Evolutionary conservation across 2,888 invertebrate species (phyloP), one percentile per base, ranked within the genome.

Genomic region (Dynastes grantii): DNA sequence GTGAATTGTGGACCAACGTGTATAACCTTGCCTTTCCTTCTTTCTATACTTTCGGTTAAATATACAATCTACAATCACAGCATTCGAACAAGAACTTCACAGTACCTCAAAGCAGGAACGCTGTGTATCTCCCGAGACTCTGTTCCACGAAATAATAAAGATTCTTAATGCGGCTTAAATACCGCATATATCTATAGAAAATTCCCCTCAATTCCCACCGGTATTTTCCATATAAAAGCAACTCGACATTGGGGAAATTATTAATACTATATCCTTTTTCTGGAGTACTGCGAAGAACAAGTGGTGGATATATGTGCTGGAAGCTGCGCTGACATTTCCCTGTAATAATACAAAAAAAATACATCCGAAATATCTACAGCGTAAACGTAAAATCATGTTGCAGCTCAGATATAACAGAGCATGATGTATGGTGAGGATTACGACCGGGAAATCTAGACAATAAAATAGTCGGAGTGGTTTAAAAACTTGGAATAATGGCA

Each of bases 351-450:
- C 45, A 67, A 22, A 49, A 67, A 67, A 67, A 45, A 45, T 45
- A 45, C 4, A 67, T 67, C 16, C n/a, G 22, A 32, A 37, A 32
- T 53, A 67, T 22, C 45, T 32, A 22, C 53, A 45, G 63, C 27
- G 65, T 65, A 67, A 76, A 53, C 55, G 76, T 65, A 76, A 65
- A 76, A 65, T 65, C 76, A 53, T 76, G 76, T 76, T 32, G 22
- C 67, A 11, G 55, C 27, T 55, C 55, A 51, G 65, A 55, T 53
- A 76, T 76, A 76, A 65, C 51, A 13, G 64, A 76, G 76, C 67
- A 67, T 76, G 76, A 76, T 76, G 76, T 67, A 76, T 76, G 65
- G 76, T 55, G 13, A 65, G 67, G 76, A 76, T 76, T 76, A 76
- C 11, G 5, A 37, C 37, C 49, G 65, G 5, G 55, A 76, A 67